A percentile compares a stretch with the other conserved stretches of the same genome.
phyloP scores from a whole-genome alignment of 2,797 vertebrate genomes.

The Harpagifer antarcticus region DNA sequence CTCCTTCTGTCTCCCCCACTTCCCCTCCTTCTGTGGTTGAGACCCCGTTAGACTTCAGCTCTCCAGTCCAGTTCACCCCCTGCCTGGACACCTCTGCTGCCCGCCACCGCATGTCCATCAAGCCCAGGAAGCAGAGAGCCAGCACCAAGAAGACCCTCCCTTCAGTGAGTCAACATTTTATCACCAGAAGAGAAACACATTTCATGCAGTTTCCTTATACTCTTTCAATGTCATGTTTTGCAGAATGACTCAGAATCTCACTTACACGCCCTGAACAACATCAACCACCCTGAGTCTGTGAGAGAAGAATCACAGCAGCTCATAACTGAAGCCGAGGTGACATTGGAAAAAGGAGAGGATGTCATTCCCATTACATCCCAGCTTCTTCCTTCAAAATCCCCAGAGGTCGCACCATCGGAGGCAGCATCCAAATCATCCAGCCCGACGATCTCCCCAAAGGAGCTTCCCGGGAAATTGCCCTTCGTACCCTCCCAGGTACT shows the following conservation, averaged over 20 bases:
- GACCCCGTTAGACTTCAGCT: constrained; percentile 84
- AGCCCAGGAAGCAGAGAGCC: constrained; percentile 93
- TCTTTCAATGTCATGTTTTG: constrained; percentile 10
- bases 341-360: constrained; percentile 27
- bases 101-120: constrained; percentile 94
- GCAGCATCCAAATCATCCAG: constrained; percentile 22
- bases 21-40: constrained; percentile 46
- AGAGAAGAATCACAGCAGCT: constrained; percentile 72
- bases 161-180: constrained; percentile 78
- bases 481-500: constrained; percentile 38
- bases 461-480: constrained; percentile 24
- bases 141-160: constrained; percentile 83
- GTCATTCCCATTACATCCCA: constrained; percentile 8
- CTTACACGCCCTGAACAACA: constrained; percentile 81
- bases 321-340: constrained; percentile 46
- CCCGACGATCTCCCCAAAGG: constrained; percentile 23
- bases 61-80: constrained; percentile 84
- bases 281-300: constrained; percentile 79
- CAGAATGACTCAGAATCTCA: constrained; percentile 77
- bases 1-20: constrained; percentile 31
- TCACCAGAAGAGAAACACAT: background rate
- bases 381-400: constrained; percentile 29
- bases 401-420: constrained; percentile 40
- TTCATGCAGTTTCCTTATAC: background rate
- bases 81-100: constrained; percentile 95